These are phyloP conservation scores for Bombus superbus DNA, from an alignment of 1,140 invertebrate genomes.

Conservation along the genomic window DNA sequence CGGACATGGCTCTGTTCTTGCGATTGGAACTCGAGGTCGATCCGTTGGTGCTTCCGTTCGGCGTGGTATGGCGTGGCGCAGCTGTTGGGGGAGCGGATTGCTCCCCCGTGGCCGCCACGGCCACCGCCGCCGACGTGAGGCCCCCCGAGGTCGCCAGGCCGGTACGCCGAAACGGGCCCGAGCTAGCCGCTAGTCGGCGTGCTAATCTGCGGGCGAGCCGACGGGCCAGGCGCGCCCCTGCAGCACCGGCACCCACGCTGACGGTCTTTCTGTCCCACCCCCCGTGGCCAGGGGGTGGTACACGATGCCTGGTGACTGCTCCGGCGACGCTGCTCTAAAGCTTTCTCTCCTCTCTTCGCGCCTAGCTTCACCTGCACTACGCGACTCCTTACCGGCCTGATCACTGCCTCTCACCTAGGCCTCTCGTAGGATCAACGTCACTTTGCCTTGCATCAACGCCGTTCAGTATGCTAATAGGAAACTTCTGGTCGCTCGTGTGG, in stretches of 20 bases:
- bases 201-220: constrained; percentile 80
- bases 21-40: constrained; percentile 64
- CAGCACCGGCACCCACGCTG: constrained; percentile 80
- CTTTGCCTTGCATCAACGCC: background rate
- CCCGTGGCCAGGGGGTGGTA: constrained; percentile 79
- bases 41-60: constrained; percentile 59
- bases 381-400: background rate
- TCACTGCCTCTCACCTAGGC: constrained; percentile 1
- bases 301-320: constrained; percentile 68
- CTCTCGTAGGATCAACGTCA: background rate
- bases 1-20: constrained; percentile 76
- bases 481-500: background rate
- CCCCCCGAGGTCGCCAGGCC: constrained; percentile 74
- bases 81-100: constrained; percentile 63
- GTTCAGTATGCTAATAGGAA: background rate
- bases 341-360: constrained; percentile 37
- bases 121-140: constrained; percentile 67
- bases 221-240: constrained; percentile 80
- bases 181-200: constrained; percentile 74
- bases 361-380: background rate
- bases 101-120: constrained; percentile 68
- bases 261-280: constrained; percentile 79
- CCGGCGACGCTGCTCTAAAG: constrained; percentile 45
- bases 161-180: constrained; percentile 75
- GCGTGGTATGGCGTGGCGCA: constrained; percentile 60